A percentile compares a stretch with the other conserved stretches of the same genome.
Evolutionary conservation across 2,888 invertebrate species (phyloP).

Genomic region (Tipula vernalis): DNA sequence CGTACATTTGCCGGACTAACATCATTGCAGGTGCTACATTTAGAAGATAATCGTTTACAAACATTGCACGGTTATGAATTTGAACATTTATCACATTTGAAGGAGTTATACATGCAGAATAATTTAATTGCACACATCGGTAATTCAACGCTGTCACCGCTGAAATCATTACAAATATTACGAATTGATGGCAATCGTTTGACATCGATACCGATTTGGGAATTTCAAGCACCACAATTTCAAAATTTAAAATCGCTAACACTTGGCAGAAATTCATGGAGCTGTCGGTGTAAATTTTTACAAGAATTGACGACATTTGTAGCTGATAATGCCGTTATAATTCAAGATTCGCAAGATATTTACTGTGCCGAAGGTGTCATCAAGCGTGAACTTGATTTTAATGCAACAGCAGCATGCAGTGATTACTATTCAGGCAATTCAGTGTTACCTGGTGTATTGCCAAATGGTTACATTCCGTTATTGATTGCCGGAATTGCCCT

Average conservation of each 20-base stretch:
- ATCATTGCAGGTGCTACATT: constrained; percentile 67
- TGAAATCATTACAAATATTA: constrained; percentile 68
- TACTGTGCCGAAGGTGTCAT: constrained; percentile 63
- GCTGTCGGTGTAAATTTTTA: constrained; percentile 80
- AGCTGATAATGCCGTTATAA: constrained; percentile 67
- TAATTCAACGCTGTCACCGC: constrained; percentile 64
- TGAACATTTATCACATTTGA: constrained; percentile 64
- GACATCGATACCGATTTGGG: constrained; percentile 73
- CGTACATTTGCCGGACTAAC: constrained; percentile 81
- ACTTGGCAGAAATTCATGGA: constrained; percentile 77
- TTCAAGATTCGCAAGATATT: constrained; percentile 66
- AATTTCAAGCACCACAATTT: constrained; percentile 34
- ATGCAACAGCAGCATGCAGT: constrained; percentile 68
- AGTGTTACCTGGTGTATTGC: constrained; percentile 71
- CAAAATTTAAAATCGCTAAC: constrained; percentile 33
- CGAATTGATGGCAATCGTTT: constrained; percentile 75
- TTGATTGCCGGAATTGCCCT: constrained; percentile 68
- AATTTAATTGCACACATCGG: constrained; percentile 68
- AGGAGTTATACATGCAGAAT: constrained; percentile 75
- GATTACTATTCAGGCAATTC: constrained; percentile 67
- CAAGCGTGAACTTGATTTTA: constrained; percentile 69
- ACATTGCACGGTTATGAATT: constrained; percentile 79
- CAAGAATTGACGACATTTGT: constrained; percentile 75
- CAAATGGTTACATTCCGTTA: constrained; percentile 69
- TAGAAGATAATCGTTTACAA: constrained; percentile 71